Evolutionary conservation across 2,888 invertebrate species (phyloP).

Genomic region (Mythimna pallens): DNA sequence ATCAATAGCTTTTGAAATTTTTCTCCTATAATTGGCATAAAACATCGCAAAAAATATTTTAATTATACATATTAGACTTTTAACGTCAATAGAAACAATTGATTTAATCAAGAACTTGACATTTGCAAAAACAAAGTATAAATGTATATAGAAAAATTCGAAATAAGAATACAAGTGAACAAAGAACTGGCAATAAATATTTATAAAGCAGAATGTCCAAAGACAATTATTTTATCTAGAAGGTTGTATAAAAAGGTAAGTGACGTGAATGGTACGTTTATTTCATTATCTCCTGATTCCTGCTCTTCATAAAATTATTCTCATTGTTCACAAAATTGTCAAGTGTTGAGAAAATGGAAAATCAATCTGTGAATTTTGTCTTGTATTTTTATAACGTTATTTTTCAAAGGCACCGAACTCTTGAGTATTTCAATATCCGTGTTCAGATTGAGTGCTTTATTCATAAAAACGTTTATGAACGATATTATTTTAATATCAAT

Average conservation of each 20-base stretch:
- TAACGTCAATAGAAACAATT: slow-evolving; percentile 29
- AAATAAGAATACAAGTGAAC: slow-evolving; percentile 29
- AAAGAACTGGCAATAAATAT: slow-evolving; percentile 56
- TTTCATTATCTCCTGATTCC: slow-evolving; percentile 57
- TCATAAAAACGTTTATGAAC: slow-evolving; percentile 28
- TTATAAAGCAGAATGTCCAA: slow-evolving; percentile 49
- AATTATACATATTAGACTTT: slow-evolving; percentile 18
- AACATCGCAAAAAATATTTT: not conserved
- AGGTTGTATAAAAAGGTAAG: slow-evolving; percentile 53
- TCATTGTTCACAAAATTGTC: slow-evolving; percentile 36
- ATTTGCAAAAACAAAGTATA: slow-evolving; percentile 32
- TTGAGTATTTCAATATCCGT: slow-evolving; percentile 44
- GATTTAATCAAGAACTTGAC: slow-evolving; percentile 33
- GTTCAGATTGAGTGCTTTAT: slow-evolving; percentile 24
- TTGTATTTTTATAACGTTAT: slow-evolving; percentile 36
- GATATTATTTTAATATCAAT: slow-evolving; percentile 24
- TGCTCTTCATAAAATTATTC: slow-evolving; percentile 46
- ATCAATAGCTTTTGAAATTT: too few relatives aligned
- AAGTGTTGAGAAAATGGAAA: slow-evolving; percentile 45
- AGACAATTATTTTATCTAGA: slow-evolving; percentile 60
- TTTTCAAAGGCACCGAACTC: slow-evolving; percentile 24
- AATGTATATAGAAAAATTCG: slow-evolving; percentile 19
- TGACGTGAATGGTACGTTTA: slow-evolving; percentile 62
- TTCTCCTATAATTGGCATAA: not conserved
- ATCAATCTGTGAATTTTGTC: slow-evolving; percentile 51